Evolutionary conservation across 2,888 invertebrate genomes (phyloP), one percentile per base, ranked within the genome.

Genomic region (Bembecia ichneumoniformis): DNA sequence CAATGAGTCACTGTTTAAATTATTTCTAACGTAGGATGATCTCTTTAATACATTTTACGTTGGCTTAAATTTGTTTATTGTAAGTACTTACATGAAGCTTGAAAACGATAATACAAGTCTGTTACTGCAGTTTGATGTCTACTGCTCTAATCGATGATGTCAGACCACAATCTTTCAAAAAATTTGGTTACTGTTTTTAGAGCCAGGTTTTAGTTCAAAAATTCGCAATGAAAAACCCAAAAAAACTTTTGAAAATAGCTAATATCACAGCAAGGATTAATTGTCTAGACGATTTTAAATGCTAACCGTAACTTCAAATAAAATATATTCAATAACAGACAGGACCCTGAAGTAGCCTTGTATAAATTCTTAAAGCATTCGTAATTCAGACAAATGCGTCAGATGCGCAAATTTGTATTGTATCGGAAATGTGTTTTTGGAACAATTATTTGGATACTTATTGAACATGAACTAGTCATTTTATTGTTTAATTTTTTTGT

Each of bases 341-440:
- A 52, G 14, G 13, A 55, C 58, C 57, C 55, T 58, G 57, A 48
- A 47, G 11, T 55, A 61, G 57, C 68, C 67, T 68, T 64, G 62
- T 43, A 9, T 49, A 50, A 52, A 66, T 68, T 61, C 64, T 62
- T 60, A 43, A 49, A 49, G 43, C 52, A 51, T 66, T 66, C 56
- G 64, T 63, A 62, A 66, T 58, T 50, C 56, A 55, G 52, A 47
- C 55, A 52, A 48, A 52, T 64, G 63, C 65, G 66, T 66, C 67
- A 66, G 51, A 53, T 53, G 46, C 58, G 47, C n/a, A 11, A 14
- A 13, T 40, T 40, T 40, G 40, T 40, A 50, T 49, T 51, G 52
- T 43, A 50, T 40, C 14, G 47, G 50, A 53, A 58, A 55, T 63
- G 53, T 64, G 59, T 56, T 61, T 40, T 54, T 55, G 58, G 56